A percentile compares a stretch with the other conserved stretches of the same genome.
Evolutionary conservation across 2,113 vertebrate species (phyloP).

Genomic region (human (Homo sapiens)): DNA sequence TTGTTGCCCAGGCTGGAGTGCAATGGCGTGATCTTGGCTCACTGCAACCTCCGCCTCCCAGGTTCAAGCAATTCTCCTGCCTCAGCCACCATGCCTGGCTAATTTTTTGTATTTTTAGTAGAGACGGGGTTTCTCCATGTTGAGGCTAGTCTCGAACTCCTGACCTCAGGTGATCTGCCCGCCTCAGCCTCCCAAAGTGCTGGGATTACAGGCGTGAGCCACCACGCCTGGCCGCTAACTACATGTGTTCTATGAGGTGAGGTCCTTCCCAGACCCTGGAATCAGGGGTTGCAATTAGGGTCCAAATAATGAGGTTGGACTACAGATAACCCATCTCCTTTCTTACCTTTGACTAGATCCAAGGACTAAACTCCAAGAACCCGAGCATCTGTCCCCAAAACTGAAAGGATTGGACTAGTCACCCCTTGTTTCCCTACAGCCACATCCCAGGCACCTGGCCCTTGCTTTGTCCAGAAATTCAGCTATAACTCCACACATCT

Average conservation of each 20-base stretch:
- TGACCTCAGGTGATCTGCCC: no score
- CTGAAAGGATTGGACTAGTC: background rate
- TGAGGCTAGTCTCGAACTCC: no score
- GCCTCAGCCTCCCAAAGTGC: no score
- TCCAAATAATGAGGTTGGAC: background rate
- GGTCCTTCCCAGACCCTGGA: background rate
- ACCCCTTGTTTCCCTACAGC: background rate
- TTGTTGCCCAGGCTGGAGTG: no score
- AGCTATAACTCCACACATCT: background rate
- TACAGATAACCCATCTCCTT: background rate
- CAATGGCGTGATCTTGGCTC: no score
- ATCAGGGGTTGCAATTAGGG: background rate
- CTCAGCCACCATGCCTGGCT: no score
- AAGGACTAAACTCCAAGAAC: background rate
- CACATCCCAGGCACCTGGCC: background rate
- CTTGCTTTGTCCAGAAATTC: background rate
- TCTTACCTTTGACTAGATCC: background rate
- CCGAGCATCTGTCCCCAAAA: background rate
- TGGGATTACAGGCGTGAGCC: no score
- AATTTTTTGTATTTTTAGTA: no score
- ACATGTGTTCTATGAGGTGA: background rate
- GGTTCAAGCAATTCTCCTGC: no score
- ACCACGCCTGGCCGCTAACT: no score
- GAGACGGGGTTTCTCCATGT: no score
- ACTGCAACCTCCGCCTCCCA: no score